Evolutionary conservation across 2,797 vertebrate genomes (phyloP).

Genomic region (Hozukius guyotensis): DNA sequence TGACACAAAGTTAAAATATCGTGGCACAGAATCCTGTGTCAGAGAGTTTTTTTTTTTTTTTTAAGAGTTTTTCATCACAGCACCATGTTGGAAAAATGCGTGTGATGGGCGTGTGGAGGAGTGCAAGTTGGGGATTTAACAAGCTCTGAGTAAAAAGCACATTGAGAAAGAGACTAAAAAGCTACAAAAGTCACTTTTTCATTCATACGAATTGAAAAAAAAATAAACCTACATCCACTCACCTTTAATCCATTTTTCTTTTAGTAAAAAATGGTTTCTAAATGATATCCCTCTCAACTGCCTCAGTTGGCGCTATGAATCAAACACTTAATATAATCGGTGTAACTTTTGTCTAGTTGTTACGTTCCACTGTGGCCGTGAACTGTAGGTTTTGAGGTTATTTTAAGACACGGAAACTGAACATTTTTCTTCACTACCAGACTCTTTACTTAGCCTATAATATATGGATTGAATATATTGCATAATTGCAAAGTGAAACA

Average conservation of each 20-base stretch:
- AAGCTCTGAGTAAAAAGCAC: constrained; percentile 22
- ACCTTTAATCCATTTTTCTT: neutral
- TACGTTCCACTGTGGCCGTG: neutral
- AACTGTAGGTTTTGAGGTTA: neutral
- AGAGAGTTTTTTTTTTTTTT: neutral
- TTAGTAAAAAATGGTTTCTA: neutral
- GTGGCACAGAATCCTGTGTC: constrained; percentile 14
- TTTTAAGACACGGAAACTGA: neutral
- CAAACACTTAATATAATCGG: neutral
- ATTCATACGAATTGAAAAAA: neutral
- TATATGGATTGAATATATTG: neutral
- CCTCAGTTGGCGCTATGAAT: neutral
- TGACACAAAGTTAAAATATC: constrained; percentile 50
- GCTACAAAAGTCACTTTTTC: neutral
- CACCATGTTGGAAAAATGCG: constrained; percentile 15
- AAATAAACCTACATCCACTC: neutral
- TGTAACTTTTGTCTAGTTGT: neutral
- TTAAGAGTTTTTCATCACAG: constrained; percentile 9
- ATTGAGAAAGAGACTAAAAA: neutral
- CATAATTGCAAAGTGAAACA: neutral
- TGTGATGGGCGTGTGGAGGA: constrained; percentile 1
- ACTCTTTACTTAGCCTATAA: neutral
- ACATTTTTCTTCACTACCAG: neutral
- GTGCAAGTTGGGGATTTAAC: constrained; percentile 29
- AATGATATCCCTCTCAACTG: neutral